Base-by-base conservation (phyloP, 1,140 invertebrate species). In the Potamilus streckersoni region DNA sequence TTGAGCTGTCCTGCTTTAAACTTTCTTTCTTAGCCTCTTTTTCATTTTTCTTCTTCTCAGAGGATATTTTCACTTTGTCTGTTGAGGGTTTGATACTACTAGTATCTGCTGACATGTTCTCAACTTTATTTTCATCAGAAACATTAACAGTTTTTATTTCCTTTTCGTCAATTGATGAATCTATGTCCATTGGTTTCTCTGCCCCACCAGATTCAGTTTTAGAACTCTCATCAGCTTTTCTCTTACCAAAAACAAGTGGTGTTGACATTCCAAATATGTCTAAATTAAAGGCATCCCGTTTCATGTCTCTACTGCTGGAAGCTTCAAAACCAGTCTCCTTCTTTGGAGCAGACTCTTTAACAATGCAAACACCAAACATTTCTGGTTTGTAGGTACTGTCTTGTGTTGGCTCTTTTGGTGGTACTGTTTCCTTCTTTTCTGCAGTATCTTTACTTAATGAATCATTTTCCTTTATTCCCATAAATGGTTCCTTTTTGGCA, bases 31-130 rank as follows among this genome's bases (percentile, higher is more conserved):
- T 27, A 56, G 66, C 61, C 31, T 67, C 58, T 19, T 67, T 70
- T 71, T 57, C 57, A 31, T 55, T 74, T 77, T 79, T 78, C n/a
- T 55, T 59, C 13, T 76, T 74, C 66, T 79, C 78, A 56, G 56
- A 71, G 27, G 76, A 49, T 8, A 49, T 71, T 27, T 84, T 78
- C 23, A 69, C 66, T 31, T 56, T 69, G 23, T 82, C 81, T 38
- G 74, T 58, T 27, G 69, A 66, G n/a, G 73, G 27, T 15, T 58
- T 49, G 38, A 6, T 49, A 49, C 38, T 49, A 6, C 5, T 49
- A 49, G 38, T 49, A 49, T 49, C 11, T 11, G 6, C 2, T 49
- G 6, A 49, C 38, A 49, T 49, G 38, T 69, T 69, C 68, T 78
- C 76, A 19, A 64, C 67, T 64, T 60, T 72, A 64, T 82, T 78